Conservation (phyloP, 2,113 vertebrate genomes). For the Vicugna pacos region DNA sequence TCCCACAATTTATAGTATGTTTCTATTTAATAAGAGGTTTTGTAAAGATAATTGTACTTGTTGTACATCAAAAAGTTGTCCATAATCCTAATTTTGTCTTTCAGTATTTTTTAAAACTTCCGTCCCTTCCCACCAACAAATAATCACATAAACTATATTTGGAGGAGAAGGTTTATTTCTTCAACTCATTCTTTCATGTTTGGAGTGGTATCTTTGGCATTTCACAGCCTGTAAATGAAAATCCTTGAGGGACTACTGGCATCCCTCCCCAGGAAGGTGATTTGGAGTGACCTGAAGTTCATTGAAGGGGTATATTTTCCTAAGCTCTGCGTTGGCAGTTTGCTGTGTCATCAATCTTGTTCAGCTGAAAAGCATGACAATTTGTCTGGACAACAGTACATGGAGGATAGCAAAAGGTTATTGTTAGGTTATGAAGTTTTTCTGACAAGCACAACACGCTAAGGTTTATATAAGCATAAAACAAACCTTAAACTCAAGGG, state of each 20-base stretch:
- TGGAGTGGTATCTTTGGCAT: conserved; percentile 33
- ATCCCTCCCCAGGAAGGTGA: neutral
- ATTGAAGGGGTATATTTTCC: neutral
- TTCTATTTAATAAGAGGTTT: neutral
- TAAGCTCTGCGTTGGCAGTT: neutral
- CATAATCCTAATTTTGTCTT: neutral
- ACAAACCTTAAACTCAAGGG: neutral
- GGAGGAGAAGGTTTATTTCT: conserved; percentile 50
- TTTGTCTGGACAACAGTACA: conserved; percentile 75
- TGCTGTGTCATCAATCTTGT: conserved; percentile 78
- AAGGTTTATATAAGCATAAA: conserved; percentile 49
- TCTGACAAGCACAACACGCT: conserved; percentile 67
- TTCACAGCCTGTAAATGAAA: conserved; percentile 71
- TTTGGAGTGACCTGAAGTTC: conserved; percentile 15
- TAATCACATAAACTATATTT: conserved; percentile 18
- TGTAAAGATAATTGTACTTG: neutral
- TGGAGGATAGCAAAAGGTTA: conserved; percentile 76
- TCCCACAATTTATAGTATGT: neutral
- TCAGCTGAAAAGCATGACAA: conserved; percentile 57
- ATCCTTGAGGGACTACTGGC: conserved; percentile 42
- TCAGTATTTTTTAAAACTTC: neutral
- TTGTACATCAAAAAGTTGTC: neutral
- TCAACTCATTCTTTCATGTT: neutral
- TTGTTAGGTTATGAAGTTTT: conserved; percentile 78
- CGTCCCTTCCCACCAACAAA: neutral